Evolutionary conservation across 1,140 invertebrate species (phyloP), one percentile per base, ranked within the genome.

Genomic region (Lepidotrigona ventralis): DNA sequence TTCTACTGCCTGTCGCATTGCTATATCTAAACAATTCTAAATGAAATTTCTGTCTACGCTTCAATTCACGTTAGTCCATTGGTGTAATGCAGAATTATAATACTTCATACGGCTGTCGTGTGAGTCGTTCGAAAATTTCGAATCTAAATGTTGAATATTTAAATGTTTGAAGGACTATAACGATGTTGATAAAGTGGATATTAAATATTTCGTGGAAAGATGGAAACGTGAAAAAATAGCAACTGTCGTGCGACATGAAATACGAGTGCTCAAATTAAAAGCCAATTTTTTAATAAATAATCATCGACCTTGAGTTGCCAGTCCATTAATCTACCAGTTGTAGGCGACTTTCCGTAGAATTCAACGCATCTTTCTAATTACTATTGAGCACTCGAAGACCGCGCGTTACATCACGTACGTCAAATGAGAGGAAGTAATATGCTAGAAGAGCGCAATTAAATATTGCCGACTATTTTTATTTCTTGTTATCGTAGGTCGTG

Each of bases 391-490:
- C 54, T 26, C 23, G 58, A 56, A 78, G 8, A 33, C 3, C 8
- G 33, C 17, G 15, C 4, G 33, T 82, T 77, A 77, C 64, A 39
- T 82, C n/a, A 82, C 9, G 15, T 15, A n/a, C 54, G 1, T 82
- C 6, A n/a, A 77, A 53, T 46, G 19, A n/a, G 53, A 78, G 74
- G 81, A 82, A 70, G 63, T 29, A 53, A 23, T 39, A 82, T 60
- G 64, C 15, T 46, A 15, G 39, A 19, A 33, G 39, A 46, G n/a
- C 17, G 66, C 68, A 78, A 82, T 82, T 82, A 82, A 53, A 64
- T 51, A 54, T 81, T 69, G 21, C 26, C 26, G 64, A 29, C 11
- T 12, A 15, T 15, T 46, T 53, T 74, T 33, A 26, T 81, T 60
- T 51, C 19, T 29, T n/a, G 9, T 68, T 46, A 26, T 66, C 17